Percentiles rank a stretch among this genome's conserved stretches.
These are phyloP conservation scores for Pedetes capensis DNA, from an alignment of 2,113 vertebrate genomes.

Conservation along the genomic window DNA sequence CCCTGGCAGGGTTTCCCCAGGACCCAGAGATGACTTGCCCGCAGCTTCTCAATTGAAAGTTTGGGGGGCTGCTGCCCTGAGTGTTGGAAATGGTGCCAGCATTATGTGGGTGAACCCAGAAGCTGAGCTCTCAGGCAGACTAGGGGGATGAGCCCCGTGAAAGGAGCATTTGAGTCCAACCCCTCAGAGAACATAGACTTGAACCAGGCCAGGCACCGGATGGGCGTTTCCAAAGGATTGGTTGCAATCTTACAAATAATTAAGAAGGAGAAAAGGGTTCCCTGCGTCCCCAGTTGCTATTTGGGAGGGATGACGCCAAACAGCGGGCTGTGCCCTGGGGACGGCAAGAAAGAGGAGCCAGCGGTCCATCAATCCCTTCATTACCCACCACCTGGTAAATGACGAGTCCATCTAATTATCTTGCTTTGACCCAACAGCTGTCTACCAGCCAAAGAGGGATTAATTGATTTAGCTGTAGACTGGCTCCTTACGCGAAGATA, in stretches of 20 bases:
- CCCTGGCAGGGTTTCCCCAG: not conserved
- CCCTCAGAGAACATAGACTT: not conserved
- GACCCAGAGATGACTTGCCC: fast-evolving
- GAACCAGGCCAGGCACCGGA: not conserved
- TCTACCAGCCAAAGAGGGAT: constrained; percentile 73
- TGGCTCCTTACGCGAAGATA: constrained; percentile 72
- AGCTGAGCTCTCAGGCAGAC: fast-evolving
- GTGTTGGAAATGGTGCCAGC: not conserved
- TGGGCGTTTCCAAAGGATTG: not conserved
- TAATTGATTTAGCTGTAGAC: constrained; percentile 78
- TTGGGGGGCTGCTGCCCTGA: fast-evolving
- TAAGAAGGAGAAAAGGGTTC: not conserved
- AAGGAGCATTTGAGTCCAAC: not conserved
- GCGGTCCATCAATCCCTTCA: constrained; percentile 49
- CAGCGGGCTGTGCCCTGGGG: fast-evolving
- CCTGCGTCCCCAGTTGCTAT: not conserved
- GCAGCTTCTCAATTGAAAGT: no score
- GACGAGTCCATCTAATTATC: constrained; percentile 74
- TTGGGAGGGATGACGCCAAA: not conserved
- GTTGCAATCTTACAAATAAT: not conserved
- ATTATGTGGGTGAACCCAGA: not conserved
- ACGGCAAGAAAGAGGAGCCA: constrained; percentile 36
- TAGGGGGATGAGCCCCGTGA: not conserved
- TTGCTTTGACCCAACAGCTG: constrained; percentile 74
- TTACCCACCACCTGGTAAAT: constrained; percentile 67